Conservation (phyloP, 2,113 vertebrate genomes). For the Datnioides undecimradiatus region DNA sequence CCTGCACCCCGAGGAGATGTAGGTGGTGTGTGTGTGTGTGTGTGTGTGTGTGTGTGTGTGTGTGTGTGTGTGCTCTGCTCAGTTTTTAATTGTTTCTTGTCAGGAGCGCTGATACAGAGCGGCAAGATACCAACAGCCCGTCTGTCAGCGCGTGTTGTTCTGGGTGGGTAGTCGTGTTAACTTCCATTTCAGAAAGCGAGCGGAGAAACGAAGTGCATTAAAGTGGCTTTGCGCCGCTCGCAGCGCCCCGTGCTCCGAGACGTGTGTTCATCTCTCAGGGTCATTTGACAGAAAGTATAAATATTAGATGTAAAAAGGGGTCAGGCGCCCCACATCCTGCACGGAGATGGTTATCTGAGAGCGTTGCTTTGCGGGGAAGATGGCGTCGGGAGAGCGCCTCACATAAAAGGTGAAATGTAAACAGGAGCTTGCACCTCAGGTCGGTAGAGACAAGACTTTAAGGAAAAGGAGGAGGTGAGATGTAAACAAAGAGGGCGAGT, state of each 20-base stretch:
- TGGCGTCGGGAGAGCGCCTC: background rate
- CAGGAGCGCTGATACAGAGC: slow-evolving; percentile 8
- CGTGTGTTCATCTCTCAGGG: slow-evolving; percentile 11
- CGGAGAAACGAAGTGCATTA: background rate
- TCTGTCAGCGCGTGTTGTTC: slow-evolving; percentile 1
- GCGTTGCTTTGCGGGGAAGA: background rate
- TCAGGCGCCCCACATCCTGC: slow-evolving; percentile 1
- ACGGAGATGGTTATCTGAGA: slow-evolving; percentile 5
- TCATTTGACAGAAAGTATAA: slow-evolving; percentile 35
- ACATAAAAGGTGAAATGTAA: background rate
- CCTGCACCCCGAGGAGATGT: background rate
- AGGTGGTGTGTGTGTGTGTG: background rate
- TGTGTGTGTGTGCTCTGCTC: background rate
- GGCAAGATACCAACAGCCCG: slow-evolving; percentile 24
- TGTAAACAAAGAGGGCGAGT: background rate
- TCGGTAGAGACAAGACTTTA: background rate
- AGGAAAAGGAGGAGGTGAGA: background rate
- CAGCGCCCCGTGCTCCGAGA: background rate
- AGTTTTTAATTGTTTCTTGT: background rate
- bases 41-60: background rate
- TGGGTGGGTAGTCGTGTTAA: background rate
- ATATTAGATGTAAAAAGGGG: slow-evolving; percentile 19
- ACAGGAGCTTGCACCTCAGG: too few species aligned
- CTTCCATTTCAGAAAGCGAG: slow-evolving; percentile 4
- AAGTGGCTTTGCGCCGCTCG: background rate